These are phyloP conservation scores for Sander vitreus DNA, from an alignment of 2,113 vertebrate genomes.

Conservation along the genomic window DNA sequence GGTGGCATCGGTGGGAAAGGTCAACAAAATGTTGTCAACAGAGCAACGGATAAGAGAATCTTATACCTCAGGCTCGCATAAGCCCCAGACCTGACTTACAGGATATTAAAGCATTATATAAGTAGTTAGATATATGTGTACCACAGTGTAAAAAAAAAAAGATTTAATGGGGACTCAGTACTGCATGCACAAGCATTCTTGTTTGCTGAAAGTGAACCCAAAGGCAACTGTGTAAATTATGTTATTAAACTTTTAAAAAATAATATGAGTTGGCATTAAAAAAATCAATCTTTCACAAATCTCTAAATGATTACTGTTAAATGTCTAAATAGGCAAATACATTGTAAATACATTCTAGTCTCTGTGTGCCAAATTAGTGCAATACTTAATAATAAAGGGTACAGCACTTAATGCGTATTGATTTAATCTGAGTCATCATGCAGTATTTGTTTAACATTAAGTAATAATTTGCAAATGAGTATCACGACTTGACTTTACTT, in stretches of 20 bases:
- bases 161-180: conserved; percentile 4
- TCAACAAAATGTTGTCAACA: conserved; percentile 49
- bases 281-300: not conserved
- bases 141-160: not conserved
- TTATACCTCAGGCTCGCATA: not conserved
- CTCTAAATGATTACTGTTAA: not conserved
- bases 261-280: not conserved
- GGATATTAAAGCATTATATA: conserved; percentile 15
- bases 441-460: not conserved
- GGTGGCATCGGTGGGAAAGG: conserved; percentile 40
- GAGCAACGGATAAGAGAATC: conserved; percentile 33
- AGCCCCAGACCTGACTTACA: not conserved
- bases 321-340: not conserved
- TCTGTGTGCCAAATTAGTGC: not conserved
- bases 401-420: not conserved
- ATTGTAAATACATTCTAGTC: not conserved
- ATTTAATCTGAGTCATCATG: not conserved
- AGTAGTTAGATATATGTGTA: conserved; percentile 9
- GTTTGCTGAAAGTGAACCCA: not conserved
- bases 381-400: not conserved
- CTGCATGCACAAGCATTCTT: not conserved
- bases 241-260: not conserved
- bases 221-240: not conserved
- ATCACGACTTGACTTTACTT: not conserved
- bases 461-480: not conserved